Percentiles rank a stretch among this genome's conserved stretches.
These are phyloP conservation scores for Mesochorus sp. DNA, from an alignment of 2,888 invertebrate species.

Conservation along the genomic window DNA sequence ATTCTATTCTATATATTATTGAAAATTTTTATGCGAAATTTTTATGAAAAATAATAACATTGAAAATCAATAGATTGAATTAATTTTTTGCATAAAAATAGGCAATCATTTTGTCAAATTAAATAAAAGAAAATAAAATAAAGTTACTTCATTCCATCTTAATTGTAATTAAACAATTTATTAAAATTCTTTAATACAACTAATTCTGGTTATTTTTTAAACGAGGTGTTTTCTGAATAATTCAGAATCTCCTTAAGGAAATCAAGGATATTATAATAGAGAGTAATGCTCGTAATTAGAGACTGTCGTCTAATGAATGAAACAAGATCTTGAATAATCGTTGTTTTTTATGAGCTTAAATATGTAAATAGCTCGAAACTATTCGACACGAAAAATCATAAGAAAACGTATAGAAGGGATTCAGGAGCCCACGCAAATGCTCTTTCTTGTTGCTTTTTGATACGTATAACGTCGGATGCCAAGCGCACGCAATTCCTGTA, in stretches of 20 bases:
- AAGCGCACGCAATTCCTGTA: slow-evolving; percentile 15
- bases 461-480: slow-evolving; percentile 10
- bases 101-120: no score
- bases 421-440: background rate
- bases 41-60: no score
- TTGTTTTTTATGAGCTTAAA: background rate
- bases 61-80: no score
- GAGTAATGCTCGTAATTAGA: background rate
- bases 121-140: no score
- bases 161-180: no score
- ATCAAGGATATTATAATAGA: background rate
- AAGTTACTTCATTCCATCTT: no score
- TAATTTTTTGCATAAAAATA: no score
- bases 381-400: background rate
- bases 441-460: background rate
- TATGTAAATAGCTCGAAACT: background rate
- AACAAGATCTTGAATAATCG: background rate
- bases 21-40: no score
- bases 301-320: background rate
- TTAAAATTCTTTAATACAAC: no score
- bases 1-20: no score
- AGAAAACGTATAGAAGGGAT: background rate
- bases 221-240: background rate
- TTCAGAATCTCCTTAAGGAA: background rate
- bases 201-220: background rate